Percentiles rank a stretch among this genome's conserved stretches.
Conservation (phyloP, 2,113 vertebrate genomes). For the Capra hircus region DNA sequence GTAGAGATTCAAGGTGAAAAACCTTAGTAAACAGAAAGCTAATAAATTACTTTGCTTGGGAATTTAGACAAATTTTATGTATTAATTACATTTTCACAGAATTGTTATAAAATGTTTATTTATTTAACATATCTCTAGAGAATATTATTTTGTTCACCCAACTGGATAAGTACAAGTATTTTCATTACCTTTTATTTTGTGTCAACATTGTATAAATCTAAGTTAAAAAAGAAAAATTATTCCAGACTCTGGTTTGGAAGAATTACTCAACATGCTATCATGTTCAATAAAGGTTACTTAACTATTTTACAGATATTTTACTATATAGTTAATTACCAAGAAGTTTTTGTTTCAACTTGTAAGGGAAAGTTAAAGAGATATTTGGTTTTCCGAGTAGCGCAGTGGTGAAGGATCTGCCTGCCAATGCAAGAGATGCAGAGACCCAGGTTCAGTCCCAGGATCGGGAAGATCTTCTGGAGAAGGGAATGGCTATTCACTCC, state of each 20-base stretch:
- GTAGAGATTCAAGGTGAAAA: neutral
- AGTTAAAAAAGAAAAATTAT: slow-evolving; percentile 19
- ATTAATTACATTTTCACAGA: neutral
- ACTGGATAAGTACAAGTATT: neutral
- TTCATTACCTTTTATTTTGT: neutral
- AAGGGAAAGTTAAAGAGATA: neutral
- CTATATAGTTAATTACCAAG: neutral
- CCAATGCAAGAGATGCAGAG: neutral
- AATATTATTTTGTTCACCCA: neutral
- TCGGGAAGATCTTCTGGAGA: neutral
- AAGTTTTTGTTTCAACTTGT: neutral
- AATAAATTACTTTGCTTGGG: neutral
- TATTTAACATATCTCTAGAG: neutral
- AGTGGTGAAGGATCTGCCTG: neutral
- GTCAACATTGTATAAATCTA: neutral
- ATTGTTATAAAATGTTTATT: neutral
- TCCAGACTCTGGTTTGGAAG: neutral
- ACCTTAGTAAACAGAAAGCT: neutral
- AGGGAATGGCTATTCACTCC: neutral
- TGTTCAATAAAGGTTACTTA: neutral
- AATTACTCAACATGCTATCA: neutral
- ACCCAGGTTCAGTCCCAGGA: neutral
- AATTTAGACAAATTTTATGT: neutral
- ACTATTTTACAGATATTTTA: neutral
- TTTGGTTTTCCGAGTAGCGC: neutral